These are phyloP conservation scores for Chymomyza procnemis DNA, from an alignment of 2,888 invertebrate genomes.

Conservation along the genomic window DNA sequence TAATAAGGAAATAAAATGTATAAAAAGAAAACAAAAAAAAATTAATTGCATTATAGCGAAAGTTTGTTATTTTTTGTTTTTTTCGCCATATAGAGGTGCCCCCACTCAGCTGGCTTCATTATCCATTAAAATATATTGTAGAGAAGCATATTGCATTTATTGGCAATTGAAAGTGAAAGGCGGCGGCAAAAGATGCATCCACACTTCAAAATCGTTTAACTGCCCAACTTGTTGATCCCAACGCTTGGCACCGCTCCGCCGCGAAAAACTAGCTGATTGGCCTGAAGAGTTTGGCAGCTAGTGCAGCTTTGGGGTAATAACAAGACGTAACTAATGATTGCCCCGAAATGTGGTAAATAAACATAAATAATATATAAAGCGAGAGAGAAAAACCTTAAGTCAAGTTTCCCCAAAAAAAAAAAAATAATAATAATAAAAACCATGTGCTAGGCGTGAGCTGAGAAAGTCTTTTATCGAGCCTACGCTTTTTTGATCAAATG, in stretches of 20 bases:
- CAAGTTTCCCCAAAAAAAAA: too few species aligned
- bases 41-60: constrained; percentile 43
- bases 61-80: constrained; percentile 50
- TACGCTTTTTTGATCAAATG: not conserved
- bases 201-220: not conserved
- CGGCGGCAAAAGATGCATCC: constrained; percentile 39
- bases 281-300: not conserved
- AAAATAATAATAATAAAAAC: not conserved
- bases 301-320: not conserved
- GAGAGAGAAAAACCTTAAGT: not conserved
- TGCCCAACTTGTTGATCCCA: not conserved
- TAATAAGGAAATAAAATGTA: constrained; percentile 48
- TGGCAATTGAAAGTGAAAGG: constrained; percentile 63
- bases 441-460: not conserved
- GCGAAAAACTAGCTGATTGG: not conserved
- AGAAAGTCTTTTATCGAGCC: not conserved
- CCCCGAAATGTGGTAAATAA: not conserved
- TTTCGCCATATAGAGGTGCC: constrained; percentile 6
- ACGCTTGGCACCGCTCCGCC: too few species aligned
- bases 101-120: not conserved
- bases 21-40: not conserved
- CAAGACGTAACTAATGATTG: not conserved
- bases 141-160: constrained; percentile 9
- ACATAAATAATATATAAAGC: not conserved
- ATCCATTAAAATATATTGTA: not conserved